Base-by-base conservation (phyloP, 2,113 vertebrate species). In the Meriones unguiculatus region DNA sequence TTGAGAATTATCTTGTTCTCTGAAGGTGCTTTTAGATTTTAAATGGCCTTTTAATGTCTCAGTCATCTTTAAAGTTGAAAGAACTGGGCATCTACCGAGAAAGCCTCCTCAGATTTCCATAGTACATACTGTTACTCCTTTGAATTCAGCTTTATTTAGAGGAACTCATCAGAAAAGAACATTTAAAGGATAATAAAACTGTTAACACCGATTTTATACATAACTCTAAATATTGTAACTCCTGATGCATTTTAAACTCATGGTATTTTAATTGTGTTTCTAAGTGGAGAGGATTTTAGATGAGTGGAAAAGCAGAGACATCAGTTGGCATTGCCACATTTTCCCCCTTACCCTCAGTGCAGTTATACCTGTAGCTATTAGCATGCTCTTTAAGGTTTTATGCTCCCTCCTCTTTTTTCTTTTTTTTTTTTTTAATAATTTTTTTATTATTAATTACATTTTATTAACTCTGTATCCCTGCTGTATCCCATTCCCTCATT, bases 111-210 rank as follows among this genome's bases (percentile, higher is more conserved):
- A 78, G n/a, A 65, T 93, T 96, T 95, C 17, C 30, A 2, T 65
- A 30, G 11, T 76, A 17, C 78, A 57, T 94, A 30, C 84, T 85
- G n/a, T 92, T 38, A 70, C 5, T 94, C 77, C 41, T 91, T 8
- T 41, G 22, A 93, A 65, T 90, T 93, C 90, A 93, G 9, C 76
- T 86, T 92, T 82, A 57, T 86, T 94, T 92, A 90, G 50, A 81
- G 52, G 52, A 96, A 95, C 46, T 90, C n/a, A 87, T 76, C 14
- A 77, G 57, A 93, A 41, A 87, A 89, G 14, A 75, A 52, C 77
- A 73, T 73, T 89, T 82, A 94, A 95, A 93, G n/a, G 78, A 46
- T 70, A 88, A 80, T 72, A 84, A 70, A 93, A 93, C 57, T 97
- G 72, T 89, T 95, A 91, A 54, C 88, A 64, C 3, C 52, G 92